A percentile compares a stretch with the other conserved stretches of the same genome.
phyloP scores from a whole-genome alignment of 2,888 invertebrate species.

The Sipha maydis region DNA sequence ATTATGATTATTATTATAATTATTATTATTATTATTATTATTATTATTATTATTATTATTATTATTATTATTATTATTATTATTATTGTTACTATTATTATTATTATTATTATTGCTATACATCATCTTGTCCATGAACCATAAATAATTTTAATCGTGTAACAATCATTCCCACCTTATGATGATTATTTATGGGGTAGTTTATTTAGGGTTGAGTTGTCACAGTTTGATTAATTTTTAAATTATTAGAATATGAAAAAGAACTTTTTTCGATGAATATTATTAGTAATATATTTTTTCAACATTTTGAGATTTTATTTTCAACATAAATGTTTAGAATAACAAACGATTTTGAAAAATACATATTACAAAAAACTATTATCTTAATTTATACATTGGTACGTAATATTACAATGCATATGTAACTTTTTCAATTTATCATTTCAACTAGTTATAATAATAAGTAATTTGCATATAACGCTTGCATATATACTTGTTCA shows the following conservation, averaged over 20 bases:
- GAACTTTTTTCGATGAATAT: neutral
- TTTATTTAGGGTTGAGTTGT: neutral
- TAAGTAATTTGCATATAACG: no score
- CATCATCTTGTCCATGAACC: neutral
- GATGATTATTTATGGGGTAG: neutral
- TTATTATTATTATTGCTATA: slow-evolving; percentile 9
- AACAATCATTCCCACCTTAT: neutral
- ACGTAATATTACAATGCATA: no score
- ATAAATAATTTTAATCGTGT: neutral
- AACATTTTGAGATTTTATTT: no score
- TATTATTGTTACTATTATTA: neutral
- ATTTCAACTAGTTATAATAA: no score
- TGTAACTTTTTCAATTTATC: no score
- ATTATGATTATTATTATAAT: neutral
- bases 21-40: neutral
- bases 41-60: neutral
- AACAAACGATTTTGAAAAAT: no score
- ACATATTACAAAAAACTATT: no score
- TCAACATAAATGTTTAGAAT: neutral
- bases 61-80: neutral
- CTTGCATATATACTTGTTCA: no score
- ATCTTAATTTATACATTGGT: no score
- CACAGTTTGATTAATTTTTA: neutral
- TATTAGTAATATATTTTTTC: neutral
- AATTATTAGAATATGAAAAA: neutral